phyloP scores from a whole-genome alignment of 2,888 invertebrate genomes.

The Ophion costatus region DNA sequence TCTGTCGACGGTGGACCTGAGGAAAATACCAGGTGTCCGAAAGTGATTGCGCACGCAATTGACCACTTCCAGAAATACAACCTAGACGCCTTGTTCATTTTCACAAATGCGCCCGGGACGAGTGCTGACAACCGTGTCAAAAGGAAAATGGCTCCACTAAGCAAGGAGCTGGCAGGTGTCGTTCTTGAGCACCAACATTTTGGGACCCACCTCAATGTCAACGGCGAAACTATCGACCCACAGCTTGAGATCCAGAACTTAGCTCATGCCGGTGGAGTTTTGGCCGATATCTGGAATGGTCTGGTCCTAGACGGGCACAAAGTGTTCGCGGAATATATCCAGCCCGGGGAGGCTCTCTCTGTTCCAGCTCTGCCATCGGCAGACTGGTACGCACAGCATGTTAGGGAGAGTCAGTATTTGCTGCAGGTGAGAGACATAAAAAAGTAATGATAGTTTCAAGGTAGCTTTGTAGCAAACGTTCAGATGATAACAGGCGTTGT shows the following conservation, averaged over 20 bases:
- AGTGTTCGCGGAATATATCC: not conserved
- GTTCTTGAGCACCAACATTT: not conserved
- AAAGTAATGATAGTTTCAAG: too few relatives aligned
- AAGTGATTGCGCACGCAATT: not conserved
- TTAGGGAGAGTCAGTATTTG: not conserved
- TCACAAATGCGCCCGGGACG: not conserved
- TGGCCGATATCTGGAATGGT: not conserved
- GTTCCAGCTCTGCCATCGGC: not conserved
- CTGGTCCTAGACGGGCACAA: not conserved
- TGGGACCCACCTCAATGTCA: not conserved
- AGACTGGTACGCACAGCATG: not conserved
- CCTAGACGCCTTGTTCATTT: not conserved
- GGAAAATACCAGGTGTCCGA: not conserved
- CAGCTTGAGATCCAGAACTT: not conserved
- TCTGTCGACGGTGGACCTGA: not conserved
- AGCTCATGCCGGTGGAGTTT: not conserved
- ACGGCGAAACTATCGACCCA: not conserved
- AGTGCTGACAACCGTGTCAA: too few relatives aligned
- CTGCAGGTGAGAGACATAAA: too few relatives aligned
- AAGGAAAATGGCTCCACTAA: not conserved
- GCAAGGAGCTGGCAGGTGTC: not conserved
- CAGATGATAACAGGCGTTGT: constrained; percentile 25
- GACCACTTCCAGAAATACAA: not conserved
- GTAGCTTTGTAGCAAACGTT: too few relatives aligned
- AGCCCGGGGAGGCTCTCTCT: not conserved